Evolutionary conservation across 2,888 invertebrate species (phyloP).

Genomic region (Agrochola lychnidis): DNA sequence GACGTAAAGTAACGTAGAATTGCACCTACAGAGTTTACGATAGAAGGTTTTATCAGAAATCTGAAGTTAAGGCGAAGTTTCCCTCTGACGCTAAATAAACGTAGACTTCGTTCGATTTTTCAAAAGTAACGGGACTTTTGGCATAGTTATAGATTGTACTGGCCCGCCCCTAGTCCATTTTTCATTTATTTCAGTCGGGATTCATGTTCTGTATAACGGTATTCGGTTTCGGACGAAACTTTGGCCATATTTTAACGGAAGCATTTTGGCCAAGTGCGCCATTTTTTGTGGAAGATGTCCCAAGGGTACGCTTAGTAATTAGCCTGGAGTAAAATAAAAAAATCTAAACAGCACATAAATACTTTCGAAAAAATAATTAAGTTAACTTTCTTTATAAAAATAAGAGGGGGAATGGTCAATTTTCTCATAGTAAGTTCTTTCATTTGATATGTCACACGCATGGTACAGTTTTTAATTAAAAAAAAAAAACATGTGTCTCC

Average conservation of each 20-base stretch:
- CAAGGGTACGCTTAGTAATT: slow-evolving; percentile 42
- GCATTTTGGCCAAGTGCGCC: slow-evolving; percentile 36
- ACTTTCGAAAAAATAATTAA: neutral
- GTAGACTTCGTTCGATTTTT: slow-evolving; percentile 51
- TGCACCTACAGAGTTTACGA: slow-evolving; percentile 27
- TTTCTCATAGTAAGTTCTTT: too few species aligned
- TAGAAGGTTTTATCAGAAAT: slow-evolving; percentile 44
- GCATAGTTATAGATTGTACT: slow-evolving; percentile 53
- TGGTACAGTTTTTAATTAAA: too few species aligned
- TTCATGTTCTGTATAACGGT: slow-evolving; percentile 55
- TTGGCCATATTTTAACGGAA: slow-evolving; percentile 53
- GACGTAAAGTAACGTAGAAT: slow-evolving; percentile 16
- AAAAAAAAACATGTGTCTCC: too few species aligned
- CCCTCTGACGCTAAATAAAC: slow-evolving; percentile 44
- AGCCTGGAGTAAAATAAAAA: slow-evolving; percentile 19
- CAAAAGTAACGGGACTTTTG: slow-evolving; percentile 54
- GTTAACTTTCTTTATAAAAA: neutral
- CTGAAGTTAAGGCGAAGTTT: slow-evolving; percentile 22
- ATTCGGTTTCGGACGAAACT: slow-evolving; percentile 49
- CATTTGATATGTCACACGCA: too few species aligned
- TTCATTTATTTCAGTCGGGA: slow-evolving; percentile 55
- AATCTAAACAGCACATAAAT: slow-evolving; percentile 3
- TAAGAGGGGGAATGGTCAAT: too few species aligned
- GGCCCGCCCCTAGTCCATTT: slow-evolving; percentile 44
- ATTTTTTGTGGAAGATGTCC: slow-evolving; percentile 44